These are phyloP conservation scores for Eudemis profundana DNA, from an alignment of 2,888 invertebrate genomes.

Conservation along the genomic window DNA sequence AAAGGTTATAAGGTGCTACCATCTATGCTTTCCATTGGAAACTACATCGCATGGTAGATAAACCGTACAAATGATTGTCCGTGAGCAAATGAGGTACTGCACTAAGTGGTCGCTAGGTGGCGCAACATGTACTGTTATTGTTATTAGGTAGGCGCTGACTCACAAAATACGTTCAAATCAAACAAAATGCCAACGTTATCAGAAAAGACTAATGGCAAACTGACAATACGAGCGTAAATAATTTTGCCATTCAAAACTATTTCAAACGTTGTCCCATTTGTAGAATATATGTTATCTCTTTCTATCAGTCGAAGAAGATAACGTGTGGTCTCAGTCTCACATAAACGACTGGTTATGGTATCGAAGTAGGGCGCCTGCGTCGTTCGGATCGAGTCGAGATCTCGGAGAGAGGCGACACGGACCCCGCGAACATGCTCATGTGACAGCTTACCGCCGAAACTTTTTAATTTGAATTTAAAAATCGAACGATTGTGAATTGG, in stretches of 20 bases:
- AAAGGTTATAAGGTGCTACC: no score
- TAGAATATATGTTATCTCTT: slow-evolving; percentile 53
- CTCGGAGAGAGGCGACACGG: slow-evolving; percentile 80
- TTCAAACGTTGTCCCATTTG: slow-evolving; percentile 17
- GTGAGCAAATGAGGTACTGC: slow-evolving; percentile 5
- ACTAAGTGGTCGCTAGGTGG: slow-evolving; percentile 47
- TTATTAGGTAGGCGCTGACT: slow-evolving; percentile 15
- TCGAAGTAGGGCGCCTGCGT: slow-evolving; percentile 81
- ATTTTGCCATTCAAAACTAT: slow-evolving; percentile 24
- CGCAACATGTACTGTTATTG: slow-evolving; percentile 41
- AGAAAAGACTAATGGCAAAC: slow-evolving; percentile 22
- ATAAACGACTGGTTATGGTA: slow-evolving; percentile 69
- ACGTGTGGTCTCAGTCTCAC: slow-evolving; percentile 71
- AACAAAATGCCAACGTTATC: slow-evolving; percentile 33
- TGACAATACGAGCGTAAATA: slow-evolving; percentile 19
- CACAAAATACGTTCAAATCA: slow-evolving; percentile 34
- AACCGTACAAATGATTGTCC: slow-evolving; percentile 11
- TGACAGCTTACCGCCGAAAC: slow-evolving; percentile 79
- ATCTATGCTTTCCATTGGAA: slow-evolving; percentile 14
- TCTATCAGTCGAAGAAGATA: slow-evolving; percentile 52
- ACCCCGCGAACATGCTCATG: slow-evolving; percentile 79
- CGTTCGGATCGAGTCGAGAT: slow-evolving; percentile 77
- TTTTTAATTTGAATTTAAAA: slow-evolving; percentile 58
- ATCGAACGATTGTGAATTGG: slow-evolving; percentile 63
- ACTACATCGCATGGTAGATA: slow-evolving; percentile 19